Percentiles rank a stretch among this genome's conserved stretches.
These are phyloP conservation scores for Ips typographus DNA, from an alignment of 1,140 invertebrate genomes.

Conservation along the genomic window DNA sequence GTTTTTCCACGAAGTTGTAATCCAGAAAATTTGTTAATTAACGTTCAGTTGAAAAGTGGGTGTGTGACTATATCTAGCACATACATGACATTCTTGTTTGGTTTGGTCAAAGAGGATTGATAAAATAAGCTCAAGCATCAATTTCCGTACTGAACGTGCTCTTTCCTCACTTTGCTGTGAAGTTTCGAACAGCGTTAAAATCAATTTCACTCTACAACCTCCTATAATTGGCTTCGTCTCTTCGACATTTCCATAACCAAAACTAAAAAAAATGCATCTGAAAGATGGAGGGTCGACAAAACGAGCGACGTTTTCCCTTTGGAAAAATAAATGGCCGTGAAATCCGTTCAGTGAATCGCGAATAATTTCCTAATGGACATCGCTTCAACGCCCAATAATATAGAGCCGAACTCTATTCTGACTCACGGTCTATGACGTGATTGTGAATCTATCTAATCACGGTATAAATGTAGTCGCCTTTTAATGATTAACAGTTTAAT, in stretches of 20 bases:
- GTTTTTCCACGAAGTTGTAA: background rate
- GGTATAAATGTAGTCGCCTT: slow-evolving; percentile 1
- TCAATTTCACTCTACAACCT: too few species aligned
- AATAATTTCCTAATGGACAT: slow-evolving; percentile 24
- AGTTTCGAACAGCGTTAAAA: too few species aligned
- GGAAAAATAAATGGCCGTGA: slow-evolving; percentile 14
- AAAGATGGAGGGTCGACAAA: background rate
- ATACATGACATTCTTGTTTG: too few species aligned
- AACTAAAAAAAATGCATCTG: too few species aligned
- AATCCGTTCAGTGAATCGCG: slow-evolving; percentile 18
- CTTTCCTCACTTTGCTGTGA: too few species aligned
- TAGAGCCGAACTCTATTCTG: slow-evolving; percentile 22
- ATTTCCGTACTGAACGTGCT: too few species aligned
- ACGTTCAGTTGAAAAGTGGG: background rate
- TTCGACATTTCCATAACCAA: too few species aligned
- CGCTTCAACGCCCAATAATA: slow-evolving; percentile 7
- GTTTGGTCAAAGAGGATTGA: too few species aligned
- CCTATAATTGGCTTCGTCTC: too few species aligned
- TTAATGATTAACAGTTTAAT: background rate
- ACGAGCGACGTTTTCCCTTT: background rate
- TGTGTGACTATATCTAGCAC: too few species aligned
- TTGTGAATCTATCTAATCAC: background rate
- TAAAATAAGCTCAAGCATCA: too few species aligned
- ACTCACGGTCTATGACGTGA: slow-evolving; percentile 19
- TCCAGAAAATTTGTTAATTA: background rate